Base-by-base conservation (phyloP, 2,888 invertebrate genomes). In the Brenthis hecate region DNA sequence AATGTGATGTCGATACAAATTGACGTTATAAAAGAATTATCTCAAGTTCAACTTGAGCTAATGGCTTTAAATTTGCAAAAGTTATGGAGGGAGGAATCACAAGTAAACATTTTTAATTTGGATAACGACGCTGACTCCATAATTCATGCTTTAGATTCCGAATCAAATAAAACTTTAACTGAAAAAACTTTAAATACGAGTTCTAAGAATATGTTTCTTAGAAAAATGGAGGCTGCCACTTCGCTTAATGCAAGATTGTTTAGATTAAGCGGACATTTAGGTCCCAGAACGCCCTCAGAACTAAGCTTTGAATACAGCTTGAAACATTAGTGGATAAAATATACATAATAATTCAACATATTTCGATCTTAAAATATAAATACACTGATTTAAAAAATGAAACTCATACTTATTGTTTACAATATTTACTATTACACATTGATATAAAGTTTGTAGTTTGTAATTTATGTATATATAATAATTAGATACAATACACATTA, bases 1-100 rank as follows among this genome's bases (percentile, higher is more conserved):
- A 88, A 85, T 70, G 85, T 85, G n/a, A 88, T 90, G 94, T 94
- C 90, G 70, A 94, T 81, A 67, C 94, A 85, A 85, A 94, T 78
- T 78, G 94, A 87, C 86, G 94, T 89, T 81, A 94, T 88, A 76
- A 89, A 93, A 51, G 94, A 95, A 77, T 83, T 95, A 51, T 94
- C 94, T 0, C 94, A 95, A 77, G 94, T 94, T 1, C 95, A 95
- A 76, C 84, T 95, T 65, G 95, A 95, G 76, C 82, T 95, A 72
- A 94, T 95, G 94, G 93, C 94, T 5, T 82, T 95, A 51, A 95
- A 95, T 79, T 82, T 95, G 70, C 94, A 94, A 76, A 93, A 94
- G 74, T 82, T 95, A 54, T 94, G 92, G 92, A 86, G 85, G 14
- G 88, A 91, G 68, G 91, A 92, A 73, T 92, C 92, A 0, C 90